Evolutionary conservation across 2,113 vertebrate genomes (phyloP).

Genomic region (Desmodus rotundus): DNA sequence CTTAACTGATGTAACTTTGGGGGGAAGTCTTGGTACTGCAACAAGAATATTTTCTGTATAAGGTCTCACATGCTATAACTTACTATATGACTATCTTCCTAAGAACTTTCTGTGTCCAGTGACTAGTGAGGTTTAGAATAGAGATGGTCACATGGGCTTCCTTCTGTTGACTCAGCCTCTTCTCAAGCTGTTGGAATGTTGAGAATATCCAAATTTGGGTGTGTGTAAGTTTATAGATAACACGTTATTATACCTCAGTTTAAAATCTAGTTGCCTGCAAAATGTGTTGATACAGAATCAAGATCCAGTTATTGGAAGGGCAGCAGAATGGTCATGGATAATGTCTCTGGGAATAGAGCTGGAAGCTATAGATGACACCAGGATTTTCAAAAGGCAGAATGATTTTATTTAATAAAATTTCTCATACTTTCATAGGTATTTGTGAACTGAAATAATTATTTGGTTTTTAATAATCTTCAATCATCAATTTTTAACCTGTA

Average conservation of each 20-base stretch:
- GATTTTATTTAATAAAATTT: background rate
- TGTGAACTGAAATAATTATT: background rate
- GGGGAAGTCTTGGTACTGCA: background rate
- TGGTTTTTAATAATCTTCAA: slow-evolving; percentile 18
- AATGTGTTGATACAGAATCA: background rate
- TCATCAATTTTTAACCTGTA: background rate
- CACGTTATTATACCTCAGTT: background rate
- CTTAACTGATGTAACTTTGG: background rate
- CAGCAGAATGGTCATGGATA: background rate
- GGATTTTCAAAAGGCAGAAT: background rate
- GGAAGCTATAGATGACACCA: background rate
- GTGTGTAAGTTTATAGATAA: background rate
- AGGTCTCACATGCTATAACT: background rate
- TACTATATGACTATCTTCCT: background rate
- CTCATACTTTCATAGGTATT: background rate
- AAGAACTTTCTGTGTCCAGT: background rate
- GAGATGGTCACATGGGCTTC: background rate
- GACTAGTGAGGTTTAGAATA: background rate
- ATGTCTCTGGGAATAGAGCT: background rate
- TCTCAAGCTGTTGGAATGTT: background rate
- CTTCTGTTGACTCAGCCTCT: background rate
- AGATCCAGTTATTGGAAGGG: background rate
- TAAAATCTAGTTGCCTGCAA: background rate
- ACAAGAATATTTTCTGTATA: slow-evolving; percentile 13
- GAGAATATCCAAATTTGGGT: background rate